phyloP scores from a whole-genome alignment of 1,140 invertebrate species.

The Eciton burchellii region DNA sequence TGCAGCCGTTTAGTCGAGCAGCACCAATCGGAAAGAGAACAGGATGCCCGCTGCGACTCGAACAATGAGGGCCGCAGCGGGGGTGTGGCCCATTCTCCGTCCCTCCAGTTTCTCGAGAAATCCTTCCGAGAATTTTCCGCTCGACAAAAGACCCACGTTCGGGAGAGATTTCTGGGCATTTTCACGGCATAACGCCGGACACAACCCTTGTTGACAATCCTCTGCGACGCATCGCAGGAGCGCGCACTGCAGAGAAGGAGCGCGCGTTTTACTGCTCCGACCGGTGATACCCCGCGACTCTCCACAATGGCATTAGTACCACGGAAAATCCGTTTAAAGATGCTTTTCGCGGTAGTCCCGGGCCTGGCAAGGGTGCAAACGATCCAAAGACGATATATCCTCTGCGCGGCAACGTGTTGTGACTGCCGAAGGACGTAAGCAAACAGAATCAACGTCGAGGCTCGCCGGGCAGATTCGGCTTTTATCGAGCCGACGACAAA shows the following conservation, averaged over 20 bases:
- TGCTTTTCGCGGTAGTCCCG: conserved; percentile 22
- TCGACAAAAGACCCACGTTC: conserved; percentile 73
- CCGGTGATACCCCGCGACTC: conserved; percentile 53
- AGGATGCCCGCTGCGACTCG: conserved; percentile 54
- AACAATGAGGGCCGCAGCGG: conserved; percentile 78
- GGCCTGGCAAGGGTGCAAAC: not conserved
- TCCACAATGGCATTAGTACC: conserved; percentile 81
- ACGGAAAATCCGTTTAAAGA: conserved; percentile 82
- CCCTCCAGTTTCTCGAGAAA: conserved; percentile 73
- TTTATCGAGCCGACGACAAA: conserved; percentile 41
- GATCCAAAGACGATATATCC: conserved; percentile 21
- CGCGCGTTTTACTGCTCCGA: conserved; percentile 74
- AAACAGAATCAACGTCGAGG: conserved; percentile 46
- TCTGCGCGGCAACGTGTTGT: conserved; percentile 58
- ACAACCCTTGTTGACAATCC: conserved; percentile 62
- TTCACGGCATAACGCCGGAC: conserved; percentile 3
- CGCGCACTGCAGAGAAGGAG: conserved; percentile 38
- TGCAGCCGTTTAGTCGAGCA: conserved; percentile 24
- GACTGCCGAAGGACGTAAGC: conserved; percentile 60
- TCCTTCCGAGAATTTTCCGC: conserved; percentile 82
- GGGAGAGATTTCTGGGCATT: conserved; percentile 20
- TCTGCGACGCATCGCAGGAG: not conserved
- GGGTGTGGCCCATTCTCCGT: conserved; percentile 57
- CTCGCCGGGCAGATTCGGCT: conserved; percentile 8
- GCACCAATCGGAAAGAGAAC: conserved; percentile 19